Conservation (phyloP, 2,797 vertebrate genomes). For the Siniperca obscura region DNA sequence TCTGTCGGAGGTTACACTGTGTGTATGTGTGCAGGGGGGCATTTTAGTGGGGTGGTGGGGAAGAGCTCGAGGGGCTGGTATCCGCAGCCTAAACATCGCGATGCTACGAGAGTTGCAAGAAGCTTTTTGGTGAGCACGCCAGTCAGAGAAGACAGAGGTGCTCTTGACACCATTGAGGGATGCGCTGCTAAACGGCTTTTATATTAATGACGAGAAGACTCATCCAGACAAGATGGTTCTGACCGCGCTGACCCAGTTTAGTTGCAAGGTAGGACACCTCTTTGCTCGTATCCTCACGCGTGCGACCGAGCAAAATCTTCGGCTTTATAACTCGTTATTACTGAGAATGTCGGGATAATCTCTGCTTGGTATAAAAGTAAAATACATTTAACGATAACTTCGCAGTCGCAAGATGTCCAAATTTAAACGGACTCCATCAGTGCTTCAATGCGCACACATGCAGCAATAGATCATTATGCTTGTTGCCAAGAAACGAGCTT, state of each 20-base stretch:
- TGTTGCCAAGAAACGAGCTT: constrained; percentile 74
- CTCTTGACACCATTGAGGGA: constrained; percentile 57
- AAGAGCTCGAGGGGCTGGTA: constrained; percentile 32
- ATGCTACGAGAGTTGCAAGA: constrained; percentile 77
- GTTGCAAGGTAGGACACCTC: constrained; percentile 77
- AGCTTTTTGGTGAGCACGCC: constrained; percentile 62
- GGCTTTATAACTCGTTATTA: constrained; percentile 2
- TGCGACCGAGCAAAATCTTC: background rate
- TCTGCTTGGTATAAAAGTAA: background rate
- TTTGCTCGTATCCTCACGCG: background rate
- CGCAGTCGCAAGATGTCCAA: background rate
- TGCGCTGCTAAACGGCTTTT: constrained; percentile 37
- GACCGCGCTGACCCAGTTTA: constrained; percentile 80
- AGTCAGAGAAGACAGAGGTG: constrained; percentile 57
- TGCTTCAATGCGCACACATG: constrained; percentile 21
- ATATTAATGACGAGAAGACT: constrained; percentile 28
- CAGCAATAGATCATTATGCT: constrained; percentile 25
- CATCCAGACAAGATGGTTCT: constrained; percentile 76
- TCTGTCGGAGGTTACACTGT: constrained; percentile 17
- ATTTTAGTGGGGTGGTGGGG: constrained; percentile 17
- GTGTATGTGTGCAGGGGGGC: background rate
- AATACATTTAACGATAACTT: background rate
- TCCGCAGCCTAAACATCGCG: constrained; percentile 78
- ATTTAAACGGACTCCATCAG: background rate
- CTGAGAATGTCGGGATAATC: background rate